phyloP scores from a whole-genome alignment of 2,888 invertebrate genomes.

The Hybos culiciformis region DNA sequence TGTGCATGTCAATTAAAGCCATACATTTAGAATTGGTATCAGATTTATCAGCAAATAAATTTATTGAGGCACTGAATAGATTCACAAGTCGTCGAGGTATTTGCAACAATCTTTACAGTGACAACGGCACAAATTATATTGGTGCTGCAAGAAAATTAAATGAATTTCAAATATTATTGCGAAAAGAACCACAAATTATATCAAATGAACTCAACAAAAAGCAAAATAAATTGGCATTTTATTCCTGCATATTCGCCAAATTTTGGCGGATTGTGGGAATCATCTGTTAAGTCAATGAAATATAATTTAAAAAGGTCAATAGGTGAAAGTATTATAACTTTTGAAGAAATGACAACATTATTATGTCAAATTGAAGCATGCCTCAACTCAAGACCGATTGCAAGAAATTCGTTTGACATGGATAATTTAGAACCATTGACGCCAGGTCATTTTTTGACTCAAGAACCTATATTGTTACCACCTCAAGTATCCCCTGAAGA shows the following conservation, averaged over 20 bases:
- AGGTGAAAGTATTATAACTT: slow-evolving; percentile 15
- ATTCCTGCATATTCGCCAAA: slow-evolving; percentile 19
- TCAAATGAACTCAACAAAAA: slow-evolving; percentile 17
- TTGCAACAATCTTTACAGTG: slow-evolving; percentile 15
- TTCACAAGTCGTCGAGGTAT: slow-evolving; percentile 17
- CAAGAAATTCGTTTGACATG: slow-evolving; percentile 9
- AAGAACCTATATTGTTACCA: neutral
- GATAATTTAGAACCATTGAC: slow-evolving; percentile 2
- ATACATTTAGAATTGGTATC: neutral
- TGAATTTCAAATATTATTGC: slow-evolving; percentile 2
- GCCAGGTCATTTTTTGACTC: slow-evolving; percentile 8
- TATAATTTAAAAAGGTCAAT: slow-evolving; percentile 17
- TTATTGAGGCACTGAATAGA: slow-evolving; percentile 15
- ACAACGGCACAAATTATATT: slow-evolving; percentile 19
- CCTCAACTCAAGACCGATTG: slow-evolving; percentile 19
- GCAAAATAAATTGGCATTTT: neutral
- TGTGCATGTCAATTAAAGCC: slow-evolving; percentile 12
- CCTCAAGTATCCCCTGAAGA: slow-evolving; percentile 7
- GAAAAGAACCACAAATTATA: slow-evolving; percentile 8
- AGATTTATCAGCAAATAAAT: slow-evolving; percentile 12
- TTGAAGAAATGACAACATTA: slow-evolving; percentile 18
- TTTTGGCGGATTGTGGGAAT: slow-evolving; percentile 22
- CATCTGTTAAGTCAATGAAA: slow-evolving; percentile 19
- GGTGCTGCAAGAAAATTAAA: slow-evolving; percentile 16
- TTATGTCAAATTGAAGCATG: slow-evolving; percentile 18